These are phyloP conservation scores for Liposcelis brunnea DNA, from an alignment of 2,888 invertebrate species.

Conservation along the genomic window DNA sequence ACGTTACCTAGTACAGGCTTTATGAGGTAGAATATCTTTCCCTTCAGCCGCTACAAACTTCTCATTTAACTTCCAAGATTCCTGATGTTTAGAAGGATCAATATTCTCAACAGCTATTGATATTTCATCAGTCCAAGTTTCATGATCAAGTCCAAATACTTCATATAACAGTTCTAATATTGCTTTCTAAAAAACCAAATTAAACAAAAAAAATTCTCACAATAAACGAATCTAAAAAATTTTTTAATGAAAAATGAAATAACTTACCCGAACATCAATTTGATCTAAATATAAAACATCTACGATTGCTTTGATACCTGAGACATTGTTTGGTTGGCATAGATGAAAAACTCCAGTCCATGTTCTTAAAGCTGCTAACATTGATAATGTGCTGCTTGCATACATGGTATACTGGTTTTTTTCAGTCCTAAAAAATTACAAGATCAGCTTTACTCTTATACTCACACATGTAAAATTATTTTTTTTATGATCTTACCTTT, in stretches of 20 bases:
- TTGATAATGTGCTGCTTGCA: slow-evolving; percentile 40
- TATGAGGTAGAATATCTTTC: slow-evolving; percentile 63
- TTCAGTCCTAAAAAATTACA: slow-evolving; percentile 34
- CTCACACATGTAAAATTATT: slow-evolving; percentile 10
- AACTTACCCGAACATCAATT: slow-evolving; percentile 68
- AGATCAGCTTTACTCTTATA: neutral
- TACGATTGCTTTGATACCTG: slow-evolving; percentile 60
- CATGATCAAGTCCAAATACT: slow-evolving; percentile 53
- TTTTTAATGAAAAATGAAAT: slow-evolving; percentile 1
- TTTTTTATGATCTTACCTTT: slow-evolving; percentile 9
- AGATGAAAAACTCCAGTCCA: slow-evolving; percentile 84
- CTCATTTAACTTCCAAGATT: slow-evolving; percentile 76
- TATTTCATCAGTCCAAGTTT: slow-evolving; percentile 86
- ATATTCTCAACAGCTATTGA: slow-evolving; percentile 73
- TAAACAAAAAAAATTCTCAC: neutral
- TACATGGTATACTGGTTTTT: slow-evolving; percentile 23
- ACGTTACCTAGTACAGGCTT: slow-evolving; percentile 46
- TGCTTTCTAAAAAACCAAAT: slow-evolving; percentile 45
- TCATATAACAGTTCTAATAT: slow-evolving; percentile 85
- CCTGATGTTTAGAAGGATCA: slow-evolving; percentile 58
- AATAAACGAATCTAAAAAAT: slow-evolving; percentile 5
- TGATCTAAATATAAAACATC: slow-evolving; percentile 71
- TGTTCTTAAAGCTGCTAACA: slow-evolving; percentile 46
- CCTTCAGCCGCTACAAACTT: slow-evolving; percentile 94
- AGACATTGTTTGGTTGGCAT: slow-evolving; percentile 57